phyloP scores from a whole-genome alignment of 2,888 invertebrate species.

The Marasmarcha lunaedactyla region DNA sequence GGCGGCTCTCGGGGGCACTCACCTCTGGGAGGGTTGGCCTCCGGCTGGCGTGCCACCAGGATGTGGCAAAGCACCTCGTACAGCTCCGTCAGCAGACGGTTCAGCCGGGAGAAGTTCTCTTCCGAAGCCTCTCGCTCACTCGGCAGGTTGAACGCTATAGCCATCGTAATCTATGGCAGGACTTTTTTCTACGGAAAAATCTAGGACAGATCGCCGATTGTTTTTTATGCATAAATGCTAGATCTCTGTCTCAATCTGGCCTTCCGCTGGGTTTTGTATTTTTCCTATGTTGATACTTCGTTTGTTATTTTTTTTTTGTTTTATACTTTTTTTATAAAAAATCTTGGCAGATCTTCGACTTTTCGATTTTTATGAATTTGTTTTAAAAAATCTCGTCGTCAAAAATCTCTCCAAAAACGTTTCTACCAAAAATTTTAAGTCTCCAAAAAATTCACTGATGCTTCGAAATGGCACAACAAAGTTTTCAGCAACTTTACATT shows the following conservation, averaged over 20 bases:
- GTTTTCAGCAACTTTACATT: constrained; percentile 19
- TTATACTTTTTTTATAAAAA: neutral
- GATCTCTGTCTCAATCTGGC: constrained; percentile 31
- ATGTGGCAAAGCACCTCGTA: constrained; percentile 70
- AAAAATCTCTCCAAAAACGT: neutral
- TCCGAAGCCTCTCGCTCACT: constrained; percentile 67
- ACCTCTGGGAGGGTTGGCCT: constrained; percentile 62
- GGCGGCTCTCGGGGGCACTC: constrained; percentile 67
- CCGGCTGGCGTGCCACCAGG: constrained; percentile 63
- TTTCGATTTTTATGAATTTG: neutral
- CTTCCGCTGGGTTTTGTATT: constrained; percentile 21
- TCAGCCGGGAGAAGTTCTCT: constrained; percentile 69
- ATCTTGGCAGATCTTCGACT: neutral
- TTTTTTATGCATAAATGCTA: constrained; percentile 61
- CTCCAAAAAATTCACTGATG: constrained; percentile 9
- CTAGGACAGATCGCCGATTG: constrained; percentile 52
- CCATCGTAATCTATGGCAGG: constrained; percentile 58
- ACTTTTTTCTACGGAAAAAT: constrained; percentile 57
- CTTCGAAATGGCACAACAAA: constrained; percentile 22
- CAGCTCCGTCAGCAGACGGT: constrained; percentile 67
- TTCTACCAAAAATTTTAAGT: neutral
- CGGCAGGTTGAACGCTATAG: constrained; percentile 70
- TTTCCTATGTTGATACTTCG: too few relatives aligned
- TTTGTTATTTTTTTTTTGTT: constrained; percentile 2
- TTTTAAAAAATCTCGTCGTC: constrained; percentile 5